phyloP scores from a whole-genome alignment of 2,113 vertebrate genomes.

The Suricata suricatta region DNA sequence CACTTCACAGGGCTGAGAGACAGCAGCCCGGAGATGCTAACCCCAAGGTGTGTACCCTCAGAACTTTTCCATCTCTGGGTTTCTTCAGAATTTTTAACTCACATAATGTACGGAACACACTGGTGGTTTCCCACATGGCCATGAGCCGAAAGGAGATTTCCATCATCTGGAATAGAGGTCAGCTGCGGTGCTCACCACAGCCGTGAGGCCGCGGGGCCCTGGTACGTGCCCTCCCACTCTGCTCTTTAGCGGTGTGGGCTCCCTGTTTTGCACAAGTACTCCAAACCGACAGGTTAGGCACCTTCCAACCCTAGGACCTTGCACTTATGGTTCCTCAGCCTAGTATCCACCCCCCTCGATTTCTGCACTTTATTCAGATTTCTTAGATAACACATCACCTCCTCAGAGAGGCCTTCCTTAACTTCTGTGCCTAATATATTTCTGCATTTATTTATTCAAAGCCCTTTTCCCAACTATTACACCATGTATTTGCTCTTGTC shows the following conservation, averaged over 20 bases:
- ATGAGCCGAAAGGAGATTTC: neutral
- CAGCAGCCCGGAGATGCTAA: neutral
- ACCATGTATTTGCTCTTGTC: rapidly evolving
- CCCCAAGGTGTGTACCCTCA: neutral
- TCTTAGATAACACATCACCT: neutral
- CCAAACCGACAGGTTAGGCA: neutral
- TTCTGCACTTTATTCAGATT: neutral
- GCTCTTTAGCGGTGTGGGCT: neutral
- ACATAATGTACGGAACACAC: neutral
- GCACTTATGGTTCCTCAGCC: neutral
- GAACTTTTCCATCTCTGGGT: neutral
- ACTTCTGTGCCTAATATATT: neutral
- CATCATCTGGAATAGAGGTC: neutral
- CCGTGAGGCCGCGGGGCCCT: rapidly evolving
- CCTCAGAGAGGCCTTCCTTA: neutral
- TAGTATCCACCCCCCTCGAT: neutral
- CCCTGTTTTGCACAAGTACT: neutral
- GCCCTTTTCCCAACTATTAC: neutral
- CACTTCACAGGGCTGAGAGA: neutral
- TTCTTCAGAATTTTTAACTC: neutral
- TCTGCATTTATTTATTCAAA: neutral
- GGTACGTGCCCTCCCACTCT: neutral
- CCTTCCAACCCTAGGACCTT: neutral
- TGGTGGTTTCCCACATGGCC: neutral
- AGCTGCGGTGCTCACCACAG: rapidly evolving